Base-by-base conservation (phyloP, 2,113 vertebrate species). In the Toxotes jaculatrix region DNA sequence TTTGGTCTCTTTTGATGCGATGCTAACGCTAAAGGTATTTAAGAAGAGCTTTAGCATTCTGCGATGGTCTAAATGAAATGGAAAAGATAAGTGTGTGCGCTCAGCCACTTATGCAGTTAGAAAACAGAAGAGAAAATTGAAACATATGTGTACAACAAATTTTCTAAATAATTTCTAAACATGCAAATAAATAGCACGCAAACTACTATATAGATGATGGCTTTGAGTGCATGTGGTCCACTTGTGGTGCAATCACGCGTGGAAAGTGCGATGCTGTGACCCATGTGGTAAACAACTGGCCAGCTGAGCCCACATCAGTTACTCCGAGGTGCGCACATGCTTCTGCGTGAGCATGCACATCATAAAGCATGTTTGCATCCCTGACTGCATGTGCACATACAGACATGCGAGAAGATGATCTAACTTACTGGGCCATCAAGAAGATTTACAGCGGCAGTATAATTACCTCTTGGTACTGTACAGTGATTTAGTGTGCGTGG, bases 401-500 rank as follows among this genome's bases (percentile, higher is more conserved):
- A 55, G 51, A 51, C 77, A 56, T 64, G 68, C 40, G 79, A 53
- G 62, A 67, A 83, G 77, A 82, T 87, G 67, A 87, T 90, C 65
- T 80, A 66, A 84, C 72, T 83, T 27, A 19, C 63, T 3, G 49
- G 72, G 84, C 81, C 51, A 85, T 82, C 12, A 16, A n/a, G 63
- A 74, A 78, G 80, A 89, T 93, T 87, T 86, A 86, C 72, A 40
- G 45, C 17, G 13, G 84, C 80, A 53, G 71, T 76, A 82, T 90
- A 90, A 93, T 92, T 89, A 89, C 87, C 77, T 83, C 74, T 84
- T 67, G 76, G 74, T 86, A 79, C 80, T 82, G 86, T 59, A 19
- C 59, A 19, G 72, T 72, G 85, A 85, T 88, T 88, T 79, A 88
- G 68, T 69, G 61, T 19, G 74, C 21, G 53, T 38, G 75, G 79